Evolutionary conservation across 2,888 invertebrate species (phyloP).

Genomic region (Morpho deidamia): DNA sequence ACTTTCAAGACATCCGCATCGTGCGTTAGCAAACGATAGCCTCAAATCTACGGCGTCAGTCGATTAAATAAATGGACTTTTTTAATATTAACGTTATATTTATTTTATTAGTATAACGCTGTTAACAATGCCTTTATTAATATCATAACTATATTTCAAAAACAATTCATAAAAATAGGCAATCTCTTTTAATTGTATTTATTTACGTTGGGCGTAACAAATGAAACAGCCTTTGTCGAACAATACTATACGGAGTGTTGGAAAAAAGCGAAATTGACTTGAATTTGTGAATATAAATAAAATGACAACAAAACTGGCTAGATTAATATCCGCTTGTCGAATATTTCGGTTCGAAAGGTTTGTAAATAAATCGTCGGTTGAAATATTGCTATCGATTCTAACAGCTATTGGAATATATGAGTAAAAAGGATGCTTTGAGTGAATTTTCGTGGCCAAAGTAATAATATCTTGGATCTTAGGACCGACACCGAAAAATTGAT

Average conservation of each 20-base stretch:
- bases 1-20: no score
- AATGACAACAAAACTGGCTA: background rate
- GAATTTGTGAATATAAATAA: slow-evolving; percentile 1
- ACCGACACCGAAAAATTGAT: no score
- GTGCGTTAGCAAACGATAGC: no score
- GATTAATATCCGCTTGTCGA: background rate
- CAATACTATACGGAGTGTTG: background rate
- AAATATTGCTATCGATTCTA: slow-evolving; percentile 1
- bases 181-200: background rate
- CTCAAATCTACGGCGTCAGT: no score
- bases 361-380: slow-evolving; percentile 4
- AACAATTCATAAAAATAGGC: background rate
- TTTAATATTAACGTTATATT: no score
- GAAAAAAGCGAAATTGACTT: background rate
- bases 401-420: background rate
- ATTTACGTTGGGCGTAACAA: background rate
- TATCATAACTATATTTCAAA: no score
- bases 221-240: background rate
- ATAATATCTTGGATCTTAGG: no score
- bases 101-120: no score
- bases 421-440: background rate
- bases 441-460: background rate
- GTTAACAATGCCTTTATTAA: no score
- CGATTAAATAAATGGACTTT: no score
- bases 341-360: background rate